These are phyloP conservation scores for Rhincodon typus DNA, from an alignment of 2,797 vertebrate genomes.

Conservation along the genomic window DNA sequence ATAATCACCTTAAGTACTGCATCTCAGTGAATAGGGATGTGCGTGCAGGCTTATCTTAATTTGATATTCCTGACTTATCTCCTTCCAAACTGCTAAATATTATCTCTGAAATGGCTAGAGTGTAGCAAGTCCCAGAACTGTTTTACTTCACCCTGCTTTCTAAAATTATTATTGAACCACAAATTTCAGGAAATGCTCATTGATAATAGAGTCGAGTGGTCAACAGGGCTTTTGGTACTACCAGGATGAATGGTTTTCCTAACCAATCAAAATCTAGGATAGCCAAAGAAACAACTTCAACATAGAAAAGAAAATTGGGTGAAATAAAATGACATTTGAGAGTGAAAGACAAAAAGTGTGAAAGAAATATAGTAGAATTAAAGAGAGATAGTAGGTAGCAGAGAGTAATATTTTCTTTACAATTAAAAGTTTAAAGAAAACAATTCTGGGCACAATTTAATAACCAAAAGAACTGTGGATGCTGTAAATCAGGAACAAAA, in stretches of 20 bases:
- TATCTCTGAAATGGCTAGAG: background rate
- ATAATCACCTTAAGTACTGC: background rate
- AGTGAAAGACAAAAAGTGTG: background rate
- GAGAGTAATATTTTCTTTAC: background rate
- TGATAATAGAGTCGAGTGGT: background rate
- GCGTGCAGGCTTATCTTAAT: background rate
- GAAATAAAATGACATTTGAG: background rate
- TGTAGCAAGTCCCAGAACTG: background rate
- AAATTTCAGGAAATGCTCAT: background rate
- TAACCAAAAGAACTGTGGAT: too few species aligned
- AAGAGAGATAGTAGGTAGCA: background rate
- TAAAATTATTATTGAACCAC: background rate
- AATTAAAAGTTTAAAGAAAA: background rate
- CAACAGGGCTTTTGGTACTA: background rate
- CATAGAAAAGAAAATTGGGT: background rate
- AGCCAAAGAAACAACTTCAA: background rate
- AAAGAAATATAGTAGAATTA: background rate
- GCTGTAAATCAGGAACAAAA: too few species aligned
- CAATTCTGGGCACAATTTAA: background rate
- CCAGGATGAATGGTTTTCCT: background rate
- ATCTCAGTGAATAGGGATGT: background rate
- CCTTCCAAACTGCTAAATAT: background rate
- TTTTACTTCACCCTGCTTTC: background rate
- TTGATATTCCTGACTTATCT: background rate
- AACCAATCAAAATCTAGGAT: background rate